Base-by-base conservation (phyloP, 2,888 invertebrate species). In the Drosophila putrida region DNA sequence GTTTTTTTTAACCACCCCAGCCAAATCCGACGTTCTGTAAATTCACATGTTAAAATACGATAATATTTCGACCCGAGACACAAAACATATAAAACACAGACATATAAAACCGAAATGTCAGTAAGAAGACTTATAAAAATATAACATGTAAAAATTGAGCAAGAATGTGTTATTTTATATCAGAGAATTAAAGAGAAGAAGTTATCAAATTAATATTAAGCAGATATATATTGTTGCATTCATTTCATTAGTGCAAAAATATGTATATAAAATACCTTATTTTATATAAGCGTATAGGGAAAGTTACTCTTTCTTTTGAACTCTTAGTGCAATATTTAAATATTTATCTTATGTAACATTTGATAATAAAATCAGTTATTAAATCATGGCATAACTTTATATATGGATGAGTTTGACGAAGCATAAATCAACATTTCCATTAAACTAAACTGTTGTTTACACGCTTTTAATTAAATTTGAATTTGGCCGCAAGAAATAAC, bases 381-480 rank as follows among this genome's bases (percentile, higher is more conserved):
- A 10, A 11, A 35, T 35, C 20, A 20, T 20, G 20, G 2, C 20
- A 20, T 20, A 20, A 20, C 3, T 20, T 20, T 1, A 20, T 35
- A 10, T 10, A 31, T 3, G 6, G 31, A 6, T 31, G 8, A 31
- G 9, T 31, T 31, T 31, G 2, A 31, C 9, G 9, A 41, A 41
- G 6, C 6, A 38, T 39, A 15, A 6, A 15, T 8, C n/a, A 10
- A 9, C 6, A 25, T 33, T 2, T n/a, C 27, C 6, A 15, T 25
- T 54, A 41, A 54, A 53, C 31, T 41, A 50, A 50, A 28, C 11
- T 35, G 55, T 63, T 76, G 78, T 77, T 77, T 77, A 77, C 75
- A 46, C 33, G n/a, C 43, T 57, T 44, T 77, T 77, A 78, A 78
- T 78, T 71, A 51, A 61, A 71, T 77, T 78, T 55, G 25, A 25